phyloP scores from a whole-genome alignment of 2,888 invertebrate genomes.

The Cheilosia scutellata region DNA sequence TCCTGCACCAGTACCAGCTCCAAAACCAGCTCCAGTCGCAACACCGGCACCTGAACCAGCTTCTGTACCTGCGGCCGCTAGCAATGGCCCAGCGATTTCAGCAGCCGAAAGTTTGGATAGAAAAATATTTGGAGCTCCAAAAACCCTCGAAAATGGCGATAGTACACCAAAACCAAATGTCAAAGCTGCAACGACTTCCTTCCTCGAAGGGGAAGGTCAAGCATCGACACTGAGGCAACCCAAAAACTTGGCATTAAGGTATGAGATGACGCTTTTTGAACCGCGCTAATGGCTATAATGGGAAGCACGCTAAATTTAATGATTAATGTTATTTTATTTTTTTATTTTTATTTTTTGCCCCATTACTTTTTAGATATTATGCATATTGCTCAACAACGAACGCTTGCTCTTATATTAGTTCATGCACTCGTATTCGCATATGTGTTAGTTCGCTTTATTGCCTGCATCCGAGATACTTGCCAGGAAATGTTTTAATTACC shows the following conservation, averaged over 20 bases:
- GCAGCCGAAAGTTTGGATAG: constrained; percentile 77
- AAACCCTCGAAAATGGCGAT: constrained; percentile 79
- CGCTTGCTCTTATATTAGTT: constrained; percentile 12
- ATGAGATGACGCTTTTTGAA: constrained; percentile 46
- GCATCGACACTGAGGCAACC: constrained; percentile 78
- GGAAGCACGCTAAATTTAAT: constrained; percentile 4
- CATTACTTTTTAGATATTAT: constrained; percentile 19
- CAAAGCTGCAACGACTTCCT: constrained; percentile 82
- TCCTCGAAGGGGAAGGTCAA: constrained; percentile 80
- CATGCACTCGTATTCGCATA: neutral
- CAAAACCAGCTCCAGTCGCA: constrained; percentile 63
- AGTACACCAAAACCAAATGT: constrained; percentile 77
- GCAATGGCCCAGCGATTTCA: constrained; percentile 54
- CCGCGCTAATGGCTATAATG: constrained; percentile 1
- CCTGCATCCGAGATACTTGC: constrained; percentile 57
- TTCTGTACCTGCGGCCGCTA: constrained; percentile 42
- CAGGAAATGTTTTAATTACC: constrained; percentile 63
- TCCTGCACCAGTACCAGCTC: constrained; percentile 71
- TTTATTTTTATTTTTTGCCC: constrained; percentile 13
- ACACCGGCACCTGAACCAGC: constrained; percentile 74
- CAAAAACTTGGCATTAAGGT: constrained; percentile 75
- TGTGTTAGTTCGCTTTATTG: constrained; percentile 38
- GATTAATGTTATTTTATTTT: constrained; percentile 15
- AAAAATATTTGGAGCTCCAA: constrained; percentile 78
- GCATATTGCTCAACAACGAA: constrained; percentile 20